phyloP scores from a whole-genome alignment of 2,888 invertebrate genomes.

The Philaethria dido region DNA sequence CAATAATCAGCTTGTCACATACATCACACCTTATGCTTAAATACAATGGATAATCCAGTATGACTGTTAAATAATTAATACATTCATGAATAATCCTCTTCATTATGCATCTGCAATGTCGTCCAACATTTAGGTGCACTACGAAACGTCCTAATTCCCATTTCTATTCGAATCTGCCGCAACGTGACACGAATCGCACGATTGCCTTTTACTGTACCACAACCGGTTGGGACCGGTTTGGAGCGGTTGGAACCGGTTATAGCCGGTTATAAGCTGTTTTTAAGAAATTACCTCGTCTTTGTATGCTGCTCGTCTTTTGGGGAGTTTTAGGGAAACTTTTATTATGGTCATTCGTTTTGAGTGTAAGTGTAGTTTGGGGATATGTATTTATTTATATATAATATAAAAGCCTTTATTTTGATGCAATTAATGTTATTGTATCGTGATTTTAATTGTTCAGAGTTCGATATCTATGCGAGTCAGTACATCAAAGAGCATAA shows the following conservation, averaged over 20 bases:
- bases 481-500: background rate
- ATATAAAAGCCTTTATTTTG: background rate
- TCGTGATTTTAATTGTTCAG: too few relatives aligned
- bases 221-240: constrained; percentile 47
- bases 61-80: constrained; percentile 34
- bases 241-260: constrained; percentile 49
- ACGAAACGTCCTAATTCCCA: constrained; percentile 60
- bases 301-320: constrained; percentile 27
- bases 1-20: constrained; percentile 14
- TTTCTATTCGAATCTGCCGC: constrained; percentile 53
- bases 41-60: constrained; percentile 31
- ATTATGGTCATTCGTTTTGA: constrained; percentile 22
- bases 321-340: constrained; percentile 21
- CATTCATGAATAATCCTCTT: constrained; percentile 34
- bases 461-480: too few relatives aligned
- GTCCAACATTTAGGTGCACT: constrained; percentile 46
- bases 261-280: constrained; percentile 34
- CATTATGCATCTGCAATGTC: constrained; percentile 45
- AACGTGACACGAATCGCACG: constrained; percentile 63
- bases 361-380: constrained; percentile 6
- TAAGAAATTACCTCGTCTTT: constrained; percentile 30
- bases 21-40: constrained; percentile 24
- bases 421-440: background rate
- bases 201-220: constrained; percentile 65
- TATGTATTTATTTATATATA: background rate